Evolutionary conservation across 2,888 invertebrate species (phyloP).

Genomic region (Agonopterix arenella): DNA sequence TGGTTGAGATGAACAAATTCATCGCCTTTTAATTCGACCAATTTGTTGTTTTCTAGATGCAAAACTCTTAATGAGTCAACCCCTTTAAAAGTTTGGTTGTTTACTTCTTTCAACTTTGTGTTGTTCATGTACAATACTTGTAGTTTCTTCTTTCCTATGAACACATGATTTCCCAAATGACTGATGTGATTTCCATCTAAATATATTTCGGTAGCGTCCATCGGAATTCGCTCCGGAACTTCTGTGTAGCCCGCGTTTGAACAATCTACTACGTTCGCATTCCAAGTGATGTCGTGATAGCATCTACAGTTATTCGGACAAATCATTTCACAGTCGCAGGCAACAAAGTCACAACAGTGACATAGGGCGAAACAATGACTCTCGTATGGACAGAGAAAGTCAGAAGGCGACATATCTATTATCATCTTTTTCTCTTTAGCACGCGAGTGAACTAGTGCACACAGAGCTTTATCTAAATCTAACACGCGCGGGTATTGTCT

Average conservation of each 20-base stretch:
- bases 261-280: constrained; percentile 89
- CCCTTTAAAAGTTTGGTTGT: constrained; percentile 89
- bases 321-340: constrained; percentile 94
- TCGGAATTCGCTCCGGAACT: constrained; percentile 88
- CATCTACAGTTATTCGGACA: constrained; percentile 91
- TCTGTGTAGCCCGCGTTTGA: constrained; percentile 83
- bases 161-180: constrained; percentile 87
- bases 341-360: constrained; percentile 92
- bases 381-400: constrained; percentile 89
- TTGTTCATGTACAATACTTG: constrained; percentile 86
- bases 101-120: constrained; percentile 84
- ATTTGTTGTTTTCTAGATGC: constrained; percentile 86
- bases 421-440: constrained; percentile 84
- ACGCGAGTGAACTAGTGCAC: constrained; percentile 82
- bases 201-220: constrained; percentile 93
- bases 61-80: constrained; percentile 83
- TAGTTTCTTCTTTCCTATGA: constrained; percentile 90
- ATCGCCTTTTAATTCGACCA: constrained; percentile 84
- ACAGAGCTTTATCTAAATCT: constrained; percentile 86
- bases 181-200: constrained; percentile 89
- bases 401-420: constrained; percentile 82
- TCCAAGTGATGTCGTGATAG: constrained; percentile 91
- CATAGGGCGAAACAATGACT: constrained; percentile 91
- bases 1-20: constrained; percentile 87
- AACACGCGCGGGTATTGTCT: constrained; percentile 87